Conservation (phyloP, 2,797 vertebrate genomes). For the Mus minutoides region DNA sequence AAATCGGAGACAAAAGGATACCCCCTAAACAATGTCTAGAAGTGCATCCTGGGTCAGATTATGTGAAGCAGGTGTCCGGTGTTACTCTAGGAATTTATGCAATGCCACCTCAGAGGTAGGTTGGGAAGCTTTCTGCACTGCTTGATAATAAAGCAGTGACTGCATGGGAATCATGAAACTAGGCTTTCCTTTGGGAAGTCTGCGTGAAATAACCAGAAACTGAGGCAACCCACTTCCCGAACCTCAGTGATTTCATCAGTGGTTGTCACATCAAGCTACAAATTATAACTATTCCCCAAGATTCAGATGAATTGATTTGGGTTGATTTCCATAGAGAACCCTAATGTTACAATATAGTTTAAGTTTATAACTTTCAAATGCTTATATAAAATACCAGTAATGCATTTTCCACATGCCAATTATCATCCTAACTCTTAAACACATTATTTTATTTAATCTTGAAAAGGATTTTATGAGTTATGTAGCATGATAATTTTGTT, state of each 20-base stretch:
- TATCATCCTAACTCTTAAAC: neutral
- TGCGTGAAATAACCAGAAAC: neutral
- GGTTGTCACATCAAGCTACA: constrained; percentile 8
- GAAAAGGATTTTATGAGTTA: neutral
- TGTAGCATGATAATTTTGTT: neutral
- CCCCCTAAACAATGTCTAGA: neutral
- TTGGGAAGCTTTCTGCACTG: constrained; percentile 27
- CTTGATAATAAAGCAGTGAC: constrained; percentile 14
- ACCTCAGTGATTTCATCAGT: neutral
- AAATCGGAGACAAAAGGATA: neutral
- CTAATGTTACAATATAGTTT: neutral
- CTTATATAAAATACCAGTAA: neutral
- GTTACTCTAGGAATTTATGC: neutral
- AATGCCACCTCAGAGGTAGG: neutral
- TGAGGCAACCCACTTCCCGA: neutral
- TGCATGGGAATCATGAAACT: neutral
- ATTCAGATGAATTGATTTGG: neutral
- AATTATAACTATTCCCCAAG: neutral
- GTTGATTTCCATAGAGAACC: constrained; percentile 27
- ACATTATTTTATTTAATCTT: constrained; percentile 7
- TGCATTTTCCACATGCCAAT: neutral
- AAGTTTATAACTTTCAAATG: constrained; percentile 40
- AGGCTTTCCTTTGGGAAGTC: neutral
- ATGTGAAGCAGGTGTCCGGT: neutral
- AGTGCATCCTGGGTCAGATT: neutral